Conservation (phyloP, 2,888 invertebrate genomes). For the Pristionchus entomophagus region DNA sequence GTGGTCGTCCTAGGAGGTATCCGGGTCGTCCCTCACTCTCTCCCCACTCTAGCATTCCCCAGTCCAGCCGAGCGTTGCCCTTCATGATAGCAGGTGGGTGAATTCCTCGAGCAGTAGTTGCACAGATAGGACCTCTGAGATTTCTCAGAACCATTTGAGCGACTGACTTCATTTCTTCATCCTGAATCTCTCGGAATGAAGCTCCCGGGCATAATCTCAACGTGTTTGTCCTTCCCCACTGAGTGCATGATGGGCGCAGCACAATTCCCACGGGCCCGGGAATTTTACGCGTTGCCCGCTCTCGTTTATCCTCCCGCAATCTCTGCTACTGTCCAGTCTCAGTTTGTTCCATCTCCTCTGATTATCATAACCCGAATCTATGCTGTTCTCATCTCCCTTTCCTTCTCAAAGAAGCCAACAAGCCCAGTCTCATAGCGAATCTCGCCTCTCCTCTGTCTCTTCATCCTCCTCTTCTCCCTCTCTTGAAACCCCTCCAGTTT, state of each 20-base stretch:
- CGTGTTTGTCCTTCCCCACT: slow-evolving; percentile 10
- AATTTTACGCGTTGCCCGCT: background rate
- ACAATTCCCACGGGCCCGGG: background rate
- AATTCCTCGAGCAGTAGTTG: no score
- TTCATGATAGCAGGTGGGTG: no score
- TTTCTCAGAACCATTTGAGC: no score
- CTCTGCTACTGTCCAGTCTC: background rate
- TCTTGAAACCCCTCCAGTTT: slow-evolving; percentile 16
- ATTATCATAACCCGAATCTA: slow-evolving; percentile 22
- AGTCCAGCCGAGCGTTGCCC: no score
- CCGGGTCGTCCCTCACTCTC: background rate
- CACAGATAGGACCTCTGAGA: no score
- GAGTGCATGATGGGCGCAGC: no score
- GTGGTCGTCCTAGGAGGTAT: background rate
- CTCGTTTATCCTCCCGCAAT: no score
- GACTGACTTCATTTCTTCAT: no score
- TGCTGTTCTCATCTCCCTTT: background rate
- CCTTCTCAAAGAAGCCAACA: background rate
- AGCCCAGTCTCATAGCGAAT: background rate
- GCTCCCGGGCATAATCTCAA: slow-evolving; percentile 22
- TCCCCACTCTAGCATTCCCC: no score
- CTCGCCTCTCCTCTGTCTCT: background rate
- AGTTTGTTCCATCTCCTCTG: background rate
- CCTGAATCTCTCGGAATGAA: background rate
- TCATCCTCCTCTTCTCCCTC: background rate